A percentile compares a stretch with the other conserved stretches of the same genome.
Evolutionary conservation across 2,888 invertebrate species (phyloP).

Genomic region (Eristalis intricaria): DNA sequence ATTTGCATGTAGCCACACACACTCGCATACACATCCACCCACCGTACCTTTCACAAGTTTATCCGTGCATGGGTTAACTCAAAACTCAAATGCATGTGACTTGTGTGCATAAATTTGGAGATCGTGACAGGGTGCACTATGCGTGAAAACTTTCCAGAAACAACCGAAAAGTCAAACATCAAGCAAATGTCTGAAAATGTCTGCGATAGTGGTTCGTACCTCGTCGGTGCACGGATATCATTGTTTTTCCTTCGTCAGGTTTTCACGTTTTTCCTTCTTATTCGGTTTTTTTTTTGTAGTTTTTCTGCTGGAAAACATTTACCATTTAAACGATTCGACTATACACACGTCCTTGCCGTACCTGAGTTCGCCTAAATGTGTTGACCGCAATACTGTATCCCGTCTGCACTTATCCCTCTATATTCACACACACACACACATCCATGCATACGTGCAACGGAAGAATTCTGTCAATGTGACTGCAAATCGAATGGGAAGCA

Average conservation of each 20-base stretch:
- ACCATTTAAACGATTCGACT: neutral
- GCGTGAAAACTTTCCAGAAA: constrained; percentile 30
- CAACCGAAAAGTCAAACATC: constrained; percentile 32
- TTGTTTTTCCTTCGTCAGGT: neutral
- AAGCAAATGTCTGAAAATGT: constrained; percentile 18
- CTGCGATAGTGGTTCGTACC: constrained; percentile 15
- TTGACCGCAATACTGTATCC: constrained; percentile 7
- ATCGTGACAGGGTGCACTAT: neutral
- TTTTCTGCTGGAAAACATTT: neutral
- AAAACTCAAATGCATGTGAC: neutral
- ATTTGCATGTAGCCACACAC: neutral
- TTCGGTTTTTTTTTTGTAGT: neutral
- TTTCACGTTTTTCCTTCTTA: neutral
- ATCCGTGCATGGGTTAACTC: neutral
- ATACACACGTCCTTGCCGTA: neutral
- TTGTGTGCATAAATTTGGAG: neutral
- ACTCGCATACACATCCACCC: neutral
- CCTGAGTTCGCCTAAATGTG: constrained; percentile 13
- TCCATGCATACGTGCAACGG: neutral
- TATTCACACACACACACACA: neutral
- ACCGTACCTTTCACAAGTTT: neutral
- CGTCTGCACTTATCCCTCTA: neutral
- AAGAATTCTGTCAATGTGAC: constrained; percentile 11
- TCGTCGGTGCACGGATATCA: neutral
- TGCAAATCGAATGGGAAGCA: constrained; percentile 5